Base-by-base conservation (phyloP, 2,113 vertebrate genomes). In the Callipepla californica region DNA sequence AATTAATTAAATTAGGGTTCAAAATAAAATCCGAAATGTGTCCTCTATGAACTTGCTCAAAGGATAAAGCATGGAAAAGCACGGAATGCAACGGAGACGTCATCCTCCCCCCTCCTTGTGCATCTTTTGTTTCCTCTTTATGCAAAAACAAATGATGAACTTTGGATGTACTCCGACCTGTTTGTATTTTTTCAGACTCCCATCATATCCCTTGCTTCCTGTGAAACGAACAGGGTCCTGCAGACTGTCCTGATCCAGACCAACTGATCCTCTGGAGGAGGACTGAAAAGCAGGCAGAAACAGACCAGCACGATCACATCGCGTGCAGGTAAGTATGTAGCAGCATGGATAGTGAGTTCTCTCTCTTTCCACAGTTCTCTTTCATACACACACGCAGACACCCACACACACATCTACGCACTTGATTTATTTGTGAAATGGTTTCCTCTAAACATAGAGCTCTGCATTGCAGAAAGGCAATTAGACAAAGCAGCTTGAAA, bases 401-500 rank as follows among this genome's bases (percentile, higher is more conserved):
- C 59, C 58, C 59, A 74, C 28, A 79, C 47, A 80, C 75, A 87
- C n/a, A 80, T 90, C 94, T 93, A 92, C 79, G 94, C 58, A 91
- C 85, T 95, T 92, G 87, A 95, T 97, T 97, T 97, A 96, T 97
- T 98, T 97, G 95, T 97, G 95, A 97, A 97, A 97, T 40, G 66
- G 76, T 92, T 30, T 97, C 91, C 97, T 96, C 97, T 97, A 97
- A 97, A 96, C 91, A 96, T n/a, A 91, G 91, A 97, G 94, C 67
- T 95, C 96, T 97, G 85, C 95, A 96, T 90, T 96, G 94, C 21
- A 82, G 93, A 96, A 97, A 97, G 95, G 93, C 97, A 98, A 98
- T 97, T 98, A 98, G 97, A 97, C 94, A 97, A 94, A 98, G 94
- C 97, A 98, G 96, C 97, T 97, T 98, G 97, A 97, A 96, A 95